Base-by-base conservation (phyloP, 2,888 invertebrate genomes). In the Acronicta alni region DNA sequence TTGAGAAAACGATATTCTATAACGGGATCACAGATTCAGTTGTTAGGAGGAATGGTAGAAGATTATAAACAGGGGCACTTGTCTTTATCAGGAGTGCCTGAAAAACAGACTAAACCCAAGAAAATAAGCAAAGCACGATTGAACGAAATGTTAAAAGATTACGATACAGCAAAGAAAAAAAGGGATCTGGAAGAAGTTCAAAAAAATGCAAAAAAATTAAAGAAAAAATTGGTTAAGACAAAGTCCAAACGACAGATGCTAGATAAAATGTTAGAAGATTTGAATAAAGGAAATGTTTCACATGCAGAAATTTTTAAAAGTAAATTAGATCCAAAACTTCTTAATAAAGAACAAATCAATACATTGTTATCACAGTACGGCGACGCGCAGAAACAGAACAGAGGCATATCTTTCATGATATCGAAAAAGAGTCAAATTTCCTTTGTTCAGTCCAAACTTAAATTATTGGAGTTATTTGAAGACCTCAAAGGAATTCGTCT, bases 1-100 rank as follows among this genome's bases (percentile, higher is more conserved):
- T 54, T 63, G 30, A 63, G 51, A 37, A 59, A 63, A 32, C 10
- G 17, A 32, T 63, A 54, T 32, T 59, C 63, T 10, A 17, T 59
- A 37, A 54, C 49, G 3, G 54, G 20, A 48, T 46, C 54, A 6
- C 17, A 59, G 32, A 23, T 54, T 12, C 53, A 58, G 26, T 3
- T 41, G 2, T n/a, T 62, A 48, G 41, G 26, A 41, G 48, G 26
- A 30, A 49, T 62, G 48, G 38, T 62, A 12, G 35, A 39, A 37
- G 62, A 58, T 16, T 45, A n/a, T 15, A 62, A 54, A 35, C 10
- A 30, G 10, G 61, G 58, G 9, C 16, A 62, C 0, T 20, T 62
- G 18, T 44, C 52, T 0, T 12, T 62, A 16, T 43, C 58, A n/a
- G 35, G 53, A 26, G 12, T 18, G 0, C 7, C 43, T 39, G 15